Evolutionary conservation across 2,888 invertebrate species (phyloP), one percentile per base, ranked within the genome.

Genomic region (Altica lythri): DNA sequence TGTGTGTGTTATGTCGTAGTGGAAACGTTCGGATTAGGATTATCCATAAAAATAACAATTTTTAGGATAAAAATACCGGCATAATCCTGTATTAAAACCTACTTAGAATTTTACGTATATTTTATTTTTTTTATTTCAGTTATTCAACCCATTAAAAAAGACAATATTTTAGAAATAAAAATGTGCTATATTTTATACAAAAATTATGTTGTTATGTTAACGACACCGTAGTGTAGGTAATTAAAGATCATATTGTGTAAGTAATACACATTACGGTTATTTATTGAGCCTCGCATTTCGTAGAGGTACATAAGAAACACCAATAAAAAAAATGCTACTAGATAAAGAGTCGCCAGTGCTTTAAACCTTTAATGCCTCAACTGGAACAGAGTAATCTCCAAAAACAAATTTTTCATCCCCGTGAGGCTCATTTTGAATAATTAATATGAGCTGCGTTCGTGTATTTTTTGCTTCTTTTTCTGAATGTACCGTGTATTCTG

Each of bases 351-450:
- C 43, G 50, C 27, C 29, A 30, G 45, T 17, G 45, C 38, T 48
- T 12, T 48, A 48, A 48, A 48, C 30, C 38, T 40, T 32, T 52
- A 52, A 52, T 52, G 40, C 38, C 30, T n/a, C 45, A 38, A 27
- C 45, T 30, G 45, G 14, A 19, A 32, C 34, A 19, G 37, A 37
- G 32, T 52, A 52, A 52, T 52, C 45, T 45, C 45, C 45, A 30
- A 45, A 45, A 52, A 52, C 52, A 45, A 45, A 52, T 52, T 45
- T 44, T 52, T 52, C 45, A 46, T 32, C 27, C 45, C 52, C 44
- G 38, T 37, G 52, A 29, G 52, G 37, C 44, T 45, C 52, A 46
- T 52, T 52, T 19, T 45, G 52, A 52, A 52, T 52, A 52, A 52
- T 52, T 52, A 52, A 40, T 52, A 46, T 32, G 45, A 38, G 52